Evolutionary conservation across 37 sponge, comb jelly and placozoan genomes (phyloP).

Genomic region (Spongilla lacustris): DNA sequence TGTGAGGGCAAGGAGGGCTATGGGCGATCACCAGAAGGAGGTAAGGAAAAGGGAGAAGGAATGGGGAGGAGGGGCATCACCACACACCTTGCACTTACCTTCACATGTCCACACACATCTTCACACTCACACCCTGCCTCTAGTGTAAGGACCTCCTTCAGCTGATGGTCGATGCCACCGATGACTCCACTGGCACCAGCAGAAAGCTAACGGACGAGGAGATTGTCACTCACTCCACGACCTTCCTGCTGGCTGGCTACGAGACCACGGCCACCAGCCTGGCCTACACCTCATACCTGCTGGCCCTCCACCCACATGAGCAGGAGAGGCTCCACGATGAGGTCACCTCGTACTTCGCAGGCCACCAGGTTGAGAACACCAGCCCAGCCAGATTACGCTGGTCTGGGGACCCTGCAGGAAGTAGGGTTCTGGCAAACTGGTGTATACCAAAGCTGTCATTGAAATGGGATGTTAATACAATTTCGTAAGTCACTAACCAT

Average conservation of each 20-base stretch:
- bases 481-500: no score
- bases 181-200: neutral
- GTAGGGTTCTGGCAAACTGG: no score
- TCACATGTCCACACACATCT: neutral
- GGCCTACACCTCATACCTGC: conserved; percentile 48
- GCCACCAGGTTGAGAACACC: conserved; percentile 26
- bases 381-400: no score
- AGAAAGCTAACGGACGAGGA: conserved; percentile 50
- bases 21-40: conserved; percentile 8
- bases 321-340: conserved; percentile 55
- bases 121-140: neutral
- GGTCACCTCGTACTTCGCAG: conserved; percentile 42
- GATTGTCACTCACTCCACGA: conserved; percentile 38
- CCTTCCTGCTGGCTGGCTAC: conserved; percentile 72
- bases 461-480: no score
- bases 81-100: neutral
- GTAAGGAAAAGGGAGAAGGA: conserved; percentile 1
- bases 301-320: conserved; percentile 54
- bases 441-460: no score
- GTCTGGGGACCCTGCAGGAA: no score
- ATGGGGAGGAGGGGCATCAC: neutral
- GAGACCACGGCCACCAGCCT: conserved; percentile 74
- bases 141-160: conserved; percentile 62
- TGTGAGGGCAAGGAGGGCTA: neutral
- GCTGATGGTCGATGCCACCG: conserved; percentile 52